Base-by-base conservation (phyloP, 1,140 invertebrate genomes). In the Maconellicoccus hirsutus region DNA sequence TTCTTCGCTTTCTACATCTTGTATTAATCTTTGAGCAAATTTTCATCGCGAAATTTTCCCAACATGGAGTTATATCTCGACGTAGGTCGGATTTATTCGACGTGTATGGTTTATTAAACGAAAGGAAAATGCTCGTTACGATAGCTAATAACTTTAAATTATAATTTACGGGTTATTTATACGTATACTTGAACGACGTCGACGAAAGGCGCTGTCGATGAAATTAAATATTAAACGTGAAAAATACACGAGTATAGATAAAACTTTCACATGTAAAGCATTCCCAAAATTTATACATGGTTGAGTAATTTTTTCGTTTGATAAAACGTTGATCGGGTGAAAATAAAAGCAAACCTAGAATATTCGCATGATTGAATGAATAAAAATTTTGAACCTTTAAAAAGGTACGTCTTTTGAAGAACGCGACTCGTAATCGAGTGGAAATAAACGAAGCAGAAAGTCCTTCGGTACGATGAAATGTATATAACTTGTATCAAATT, bases 401-500 rank as follows among this genome's bases (percentile, higher is more conserved):
- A 52, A 19, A 52, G 42, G 42, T 2, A 19, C 10, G 42, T 52
- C 42, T 52, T 52, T 52, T 52, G 42, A 52, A 52, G 42, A 52
- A 52, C 12, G 42, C 4, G 42, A 19, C 12, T 16, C 6, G 42
- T 16, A 52, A 19, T 52, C 10, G 42, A 19, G n/a, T 52, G 42
- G 42, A 19, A 52, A 52, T 52, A 52, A 52, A 52, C 42, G 42
- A 52, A 52, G 42, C 42, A 52, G 42, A 52, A 52, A 52, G 42
- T 52, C 42, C 42, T 33, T 33, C 29, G n/a, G 16, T 2, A 19
- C 42, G 10, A 52, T 33, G 29, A 33, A 33, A 33, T 52, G 12
- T 19, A 52, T 4, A 16, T 52, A 14, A 19, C 42, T 52, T 33
- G 29, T 33, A 33, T 33, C 29, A 14, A 19, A 14, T 52, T 52